phyloP scores from a whole-genome alignment of 2,113 vertebrate species.

The Corvus moneduloides region DNA sequence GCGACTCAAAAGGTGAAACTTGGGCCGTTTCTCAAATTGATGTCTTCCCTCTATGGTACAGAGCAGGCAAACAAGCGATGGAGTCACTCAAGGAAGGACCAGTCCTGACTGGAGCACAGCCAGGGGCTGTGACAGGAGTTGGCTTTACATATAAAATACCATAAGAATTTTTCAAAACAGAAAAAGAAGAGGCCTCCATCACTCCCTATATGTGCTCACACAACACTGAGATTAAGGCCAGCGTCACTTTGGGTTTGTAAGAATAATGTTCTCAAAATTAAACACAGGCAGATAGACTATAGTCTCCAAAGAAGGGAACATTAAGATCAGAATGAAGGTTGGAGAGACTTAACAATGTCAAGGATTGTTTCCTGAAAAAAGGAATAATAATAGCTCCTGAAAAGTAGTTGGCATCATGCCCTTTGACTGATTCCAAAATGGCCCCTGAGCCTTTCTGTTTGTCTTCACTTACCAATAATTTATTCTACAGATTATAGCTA shows the following conservation, averaged over 20 bases:
- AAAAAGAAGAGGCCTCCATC: background rate
- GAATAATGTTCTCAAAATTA: background rate
- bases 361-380: background rate
- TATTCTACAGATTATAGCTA: background rate
- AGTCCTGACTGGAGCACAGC: background rate
- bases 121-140: background rate
- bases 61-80: background rate
- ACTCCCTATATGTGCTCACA: background rate
- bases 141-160: background rate
- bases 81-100: background rate
- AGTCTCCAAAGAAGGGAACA: background rate
- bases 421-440: slow-evolving; percentile 11
- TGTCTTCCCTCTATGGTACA: fast-evolving
- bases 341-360: background rate
- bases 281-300: background rate
- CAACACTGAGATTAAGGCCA: background rate
- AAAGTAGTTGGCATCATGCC: background rate
- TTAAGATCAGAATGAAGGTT: background rate
- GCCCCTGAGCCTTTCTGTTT: background rate
- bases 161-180: background rate
- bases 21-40: fast-evolving
- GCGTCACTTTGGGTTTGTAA: background rate
- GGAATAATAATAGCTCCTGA: background rate
- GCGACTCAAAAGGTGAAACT: background rate
- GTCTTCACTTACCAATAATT: background rate